A percentile compares a stretch with the other conserved stretches of the same genome.
Evolutionary conservation across 2,113 vertebrate genomes (phyloP).

Genomic region (Dunckerocampus dactyliophorus): DNA sequence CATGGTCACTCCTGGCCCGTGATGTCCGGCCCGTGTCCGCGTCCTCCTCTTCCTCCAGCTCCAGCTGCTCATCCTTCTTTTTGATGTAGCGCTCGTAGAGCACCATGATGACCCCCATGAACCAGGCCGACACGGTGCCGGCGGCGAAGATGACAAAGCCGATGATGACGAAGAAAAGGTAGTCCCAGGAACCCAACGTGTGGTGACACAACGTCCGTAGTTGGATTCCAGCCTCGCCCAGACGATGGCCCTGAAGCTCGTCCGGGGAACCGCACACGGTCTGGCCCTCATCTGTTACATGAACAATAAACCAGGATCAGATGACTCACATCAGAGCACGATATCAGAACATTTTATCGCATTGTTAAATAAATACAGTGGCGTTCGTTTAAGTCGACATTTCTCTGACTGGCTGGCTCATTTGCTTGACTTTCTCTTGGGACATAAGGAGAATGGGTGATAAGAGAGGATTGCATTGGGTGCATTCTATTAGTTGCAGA

Average conservation of each 20-base stretch:
- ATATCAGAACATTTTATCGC: background rate
- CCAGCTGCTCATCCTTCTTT: constrained; percentile 64
- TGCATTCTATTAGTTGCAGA: no score
- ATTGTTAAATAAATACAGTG: background rate
- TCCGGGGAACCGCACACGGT: constrained; percentile 67
- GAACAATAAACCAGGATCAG: background rate
- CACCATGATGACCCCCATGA: constrained; percentile 80
- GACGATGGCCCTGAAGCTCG: constrained; percentile 59
- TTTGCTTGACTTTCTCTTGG: no score
- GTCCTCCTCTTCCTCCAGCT: constrained; percentile 57
- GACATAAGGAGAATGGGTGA: no score
- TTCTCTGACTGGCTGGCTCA: no score
- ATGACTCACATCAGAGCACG: background rate
- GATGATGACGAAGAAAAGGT: constrained; percentile 81
- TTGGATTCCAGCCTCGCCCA: constrained; percentile 73
- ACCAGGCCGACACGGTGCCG: constrained; percentile 80
- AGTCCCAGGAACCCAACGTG: constrained; percentile 78
- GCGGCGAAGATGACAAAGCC: constrained; percentile 87
- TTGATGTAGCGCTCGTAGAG: constrained; percentile 74
- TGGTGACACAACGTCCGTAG: constrained; percentile 82
- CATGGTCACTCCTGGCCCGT: constrained; percentile 36
- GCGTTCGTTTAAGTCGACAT: no score
- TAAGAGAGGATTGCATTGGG: no score
- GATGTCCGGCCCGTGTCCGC: constrained; percentile 15
- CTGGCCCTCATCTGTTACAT: constrained; percentile 68